These are phyloP conservation scores for Coptotermes formosanus DNA, from an alignment of 1,140 invertebrate species.

Conservation along the genomic window DNA sequence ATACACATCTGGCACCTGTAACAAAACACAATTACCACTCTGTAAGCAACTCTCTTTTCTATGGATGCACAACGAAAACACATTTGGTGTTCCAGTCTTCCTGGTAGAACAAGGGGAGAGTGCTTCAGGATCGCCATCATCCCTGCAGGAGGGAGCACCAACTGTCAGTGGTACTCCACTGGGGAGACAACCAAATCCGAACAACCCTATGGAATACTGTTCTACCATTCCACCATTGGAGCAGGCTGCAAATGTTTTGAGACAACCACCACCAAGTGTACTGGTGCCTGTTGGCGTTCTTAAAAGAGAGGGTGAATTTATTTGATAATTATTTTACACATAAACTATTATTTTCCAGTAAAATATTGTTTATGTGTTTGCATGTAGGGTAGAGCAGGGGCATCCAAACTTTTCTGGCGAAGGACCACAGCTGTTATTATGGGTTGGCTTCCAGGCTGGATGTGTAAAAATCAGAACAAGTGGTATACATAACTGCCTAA, in stretches of 20 bases:
- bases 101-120: slow-evolving; percentile 18
- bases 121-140: slow-evolving; percentile 1
- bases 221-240: slow-evolving; percentile 79
- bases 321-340: slow-evolving; percentile 36
- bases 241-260: slow-evolving; percentile 58
- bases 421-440: no score
- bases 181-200: slow-evolving; percentile 69
- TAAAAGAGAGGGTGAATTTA: slow-evolving; percentile 63
- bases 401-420: no score
- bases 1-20: no score
- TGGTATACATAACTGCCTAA: no score
- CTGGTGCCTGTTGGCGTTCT: slow-evolving; percentile 85
- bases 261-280: slow-evolving; percentile 66
- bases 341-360: slow-evolving; percentile 6
- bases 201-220: slow-evolving; percentile 89
- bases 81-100: background rate
- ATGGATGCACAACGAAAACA: background rate
- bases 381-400: no score
- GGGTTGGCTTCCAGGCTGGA: no score
- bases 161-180: background rate
- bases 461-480: no score
- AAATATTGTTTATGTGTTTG: background rate
- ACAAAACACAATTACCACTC: no score
- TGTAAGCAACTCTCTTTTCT: no score
- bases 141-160: background rate